Percentiles rank a stretch among this genome's conserved stretches.
Conservation (phyloP, 1,140 invertebrate species). For the Macrosteles quadrilineatus region DNA sequence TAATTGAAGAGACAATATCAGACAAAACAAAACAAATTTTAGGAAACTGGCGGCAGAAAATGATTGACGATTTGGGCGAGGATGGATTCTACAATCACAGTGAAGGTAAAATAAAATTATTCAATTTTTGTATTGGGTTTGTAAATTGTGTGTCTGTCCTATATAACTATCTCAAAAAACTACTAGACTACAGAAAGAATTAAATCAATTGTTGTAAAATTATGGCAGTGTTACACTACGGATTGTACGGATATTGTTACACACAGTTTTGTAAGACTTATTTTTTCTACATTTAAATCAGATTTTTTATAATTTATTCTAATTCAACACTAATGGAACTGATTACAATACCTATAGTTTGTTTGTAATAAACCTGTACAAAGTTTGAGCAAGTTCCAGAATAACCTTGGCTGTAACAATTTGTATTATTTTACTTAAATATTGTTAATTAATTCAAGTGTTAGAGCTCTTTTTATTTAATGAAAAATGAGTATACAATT, state of each 20-base stretch:
- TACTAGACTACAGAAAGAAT: background rate
- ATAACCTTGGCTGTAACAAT: no score
- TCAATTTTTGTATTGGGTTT: background rate
- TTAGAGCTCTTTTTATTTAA: no score
- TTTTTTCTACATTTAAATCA: no score
- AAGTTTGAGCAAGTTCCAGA: no score
- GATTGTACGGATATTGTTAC: background rate
- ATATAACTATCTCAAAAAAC: background rate
- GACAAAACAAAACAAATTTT: background rate
- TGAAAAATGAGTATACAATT: no score
- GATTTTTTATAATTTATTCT: no score
- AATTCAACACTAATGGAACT: no score
- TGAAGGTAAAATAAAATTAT: conserved; percentile 4
- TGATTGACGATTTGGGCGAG: conserved; percentile 18
- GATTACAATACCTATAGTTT: no score
- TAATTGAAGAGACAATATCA: conserved; percentile 13
- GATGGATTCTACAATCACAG: conserved; percentile 9
- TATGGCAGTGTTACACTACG: background rate
- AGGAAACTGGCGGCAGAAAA: conserved; percentile 13
- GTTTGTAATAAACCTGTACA: no score
- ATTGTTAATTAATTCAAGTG: no score
- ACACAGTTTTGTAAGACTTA: background rate
- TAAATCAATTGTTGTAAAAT: background rate
- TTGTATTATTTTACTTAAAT: no score
- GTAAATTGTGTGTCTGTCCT: background rate